Percentiles rank a stretch among this genome's conserved stretches.
phyloP scores from a whole-genome alignment of 2,888 invertebrate genomes.

The Euzetes globulus region DNA sequence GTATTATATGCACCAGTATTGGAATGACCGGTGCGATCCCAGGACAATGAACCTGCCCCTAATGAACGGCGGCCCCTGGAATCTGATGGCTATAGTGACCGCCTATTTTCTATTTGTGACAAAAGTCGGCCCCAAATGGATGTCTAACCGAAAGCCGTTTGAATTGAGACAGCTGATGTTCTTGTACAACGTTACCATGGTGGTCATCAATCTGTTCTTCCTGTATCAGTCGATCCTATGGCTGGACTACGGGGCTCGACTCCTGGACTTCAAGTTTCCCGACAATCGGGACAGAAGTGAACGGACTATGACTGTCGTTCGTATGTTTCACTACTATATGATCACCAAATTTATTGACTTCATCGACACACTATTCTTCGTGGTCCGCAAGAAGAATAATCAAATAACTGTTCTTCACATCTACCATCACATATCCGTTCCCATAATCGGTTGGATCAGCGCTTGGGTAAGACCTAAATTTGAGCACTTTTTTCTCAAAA shows the following conservation, averaged over 20 bases:
- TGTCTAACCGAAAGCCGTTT: slow-evolving; percentile 24
- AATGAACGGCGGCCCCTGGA: slow-evolving; percentile 32
- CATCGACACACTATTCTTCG: slow-evolving; percentile 34
- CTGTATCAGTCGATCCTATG: slow-evolving; percentile 28
- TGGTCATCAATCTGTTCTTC: slow-evolving; percentile 25
- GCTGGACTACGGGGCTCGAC: slow-evolving; percentile 17
- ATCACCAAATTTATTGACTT: slow-evolving; percentile 31
- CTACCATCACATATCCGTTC: slow-evolving; percentile 35
- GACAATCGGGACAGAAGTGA: neutral
- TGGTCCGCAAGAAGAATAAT: slow-evolving; percentile 30
- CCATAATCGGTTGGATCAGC: slow-evolving; percentile 31
- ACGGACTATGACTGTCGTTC: neutral
- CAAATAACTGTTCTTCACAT: slow-evolving; percentile 33
- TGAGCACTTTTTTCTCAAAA: neutral
- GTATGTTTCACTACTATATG: slow-evolving; percentile 13
- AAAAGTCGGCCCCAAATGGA: slow-evolving; percentile 18
- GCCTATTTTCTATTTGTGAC: slow-evolving; percentile 7
- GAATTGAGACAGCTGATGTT: slow-evolving; percentile 24
- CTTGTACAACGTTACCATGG: slow-evolving; percentile 7
- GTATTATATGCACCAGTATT: slow-evolving; percentile 16
- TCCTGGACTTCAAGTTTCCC: slow-evolving; percentile 28
- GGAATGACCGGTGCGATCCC: slow-evolving; percentile 24
- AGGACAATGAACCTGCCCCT: slow-evolving; percentile 13
- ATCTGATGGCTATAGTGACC: slow-evolving; percentile 8
- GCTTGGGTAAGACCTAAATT: slow-evolving; percentile 23